Conservation (phyloP, 2,113 vertebrate species). For the Clarias magur region DNA sequence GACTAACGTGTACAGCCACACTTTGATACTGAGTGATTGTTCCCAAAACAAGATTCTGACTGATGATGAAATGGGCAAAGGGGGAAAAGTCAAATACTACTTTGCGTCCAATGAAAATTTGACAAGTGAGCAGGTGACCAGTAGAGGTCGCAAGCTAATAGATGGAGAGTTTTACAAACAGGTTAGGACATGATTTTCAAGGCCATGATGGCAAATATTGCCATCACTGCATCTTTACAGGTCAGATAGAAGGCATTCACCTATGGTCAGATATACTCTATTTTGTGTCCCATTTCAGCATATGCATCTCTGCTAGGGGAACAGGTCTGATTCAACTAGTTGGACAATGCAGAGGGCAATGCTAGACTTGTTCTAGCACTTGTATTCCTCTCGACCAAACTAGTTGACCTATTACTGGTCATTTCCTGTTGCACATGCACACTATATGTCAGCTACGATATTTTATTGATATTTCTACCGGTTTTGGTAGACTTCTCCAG, state of each 20-base stretch:
- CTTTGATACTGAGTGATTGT: not conserved
- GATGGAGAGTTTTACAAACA: slow-evolving; percentile 2
- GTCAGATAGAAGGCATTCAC: not conserved
- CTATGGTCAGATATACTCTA: not conserved
- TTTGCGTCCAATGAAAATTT: not conserved
- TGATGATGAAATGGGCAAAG: not conserved
- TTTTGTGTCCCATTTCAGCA: not conserved
- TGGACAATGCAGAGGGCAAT: not conserved
- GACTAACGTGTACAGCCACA: not conserved
- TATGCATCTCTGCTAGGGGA: not conserved
- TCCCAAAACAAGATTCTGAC: not conserved
- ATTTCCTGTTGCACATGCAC: not conserved
- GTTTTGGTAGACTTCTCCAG: not conserved
- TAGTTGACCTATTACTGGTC: not conserved
- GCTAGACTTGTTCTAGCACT: not conserved
- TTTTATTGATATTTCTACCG: not conserved
- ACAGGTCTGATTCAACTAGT: not conserved
- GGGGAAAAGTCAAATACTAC: not conserved
- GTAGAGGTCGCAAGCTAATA: slow-evolving; percentile 57
- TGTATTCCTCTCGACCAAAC: not conserved
- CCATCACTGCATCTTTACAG: not conserved
- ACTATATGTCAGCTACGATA: not conserved
- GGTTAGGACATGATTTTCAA: not conserved
- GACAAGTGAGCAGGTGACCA: slow-evolving; percentile 36
- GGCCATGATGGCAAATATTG: not conserved